A percentile compares a stretch with the other conserved stretches of the same genome.
phyloP scores from a whole-genome alignment of 1,140 invertebrate genomes.

The Diachasmimorpha longicaudata region DNA sequence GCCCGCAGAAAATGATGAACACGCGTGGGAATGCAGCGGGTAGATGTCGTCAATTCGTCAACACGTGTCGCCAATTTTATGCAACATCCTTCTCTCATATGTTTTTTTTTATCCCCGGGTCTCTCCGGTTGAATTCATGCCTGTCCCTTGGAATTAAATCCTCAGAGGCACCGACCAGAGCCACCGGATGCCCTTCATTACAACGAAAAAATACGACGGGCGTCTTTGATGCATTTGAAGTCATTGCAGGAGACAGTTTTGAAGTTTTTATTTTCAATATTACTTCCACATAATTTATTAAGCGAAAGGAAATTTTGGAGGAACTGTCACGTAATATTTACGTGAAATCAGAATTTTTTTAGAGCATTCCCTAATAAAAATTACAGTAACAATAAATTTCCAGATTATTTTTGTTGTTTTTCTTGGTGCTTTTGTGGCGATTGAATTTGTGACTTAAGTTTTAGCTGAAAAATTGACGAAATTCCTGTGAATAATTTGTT shows the following conservation, averaged over 20 bases:
- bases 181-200: conserved; percentile 43
- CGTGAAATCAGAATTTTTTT: no score
- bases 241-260: conserved; percentile 33
- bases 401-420: no score
- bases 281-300: background rate
- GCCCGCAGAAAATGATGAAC: background rate
- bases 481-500: no score
- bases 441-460: no score
- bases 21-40: background rate
- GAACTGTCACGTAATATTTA: no score
- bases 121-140: background rate
- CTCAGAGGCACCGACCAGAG: background rate
- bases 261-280: conserved; percentile 2
- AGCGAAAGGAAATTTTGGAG: background rate
- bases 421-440: no score
- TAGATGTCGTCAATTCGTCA: conserved; percentile 19
- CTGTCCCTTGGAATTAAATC: background rate
- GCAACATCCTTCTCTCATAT: conserved; percentile 31
- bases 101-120: background rate
- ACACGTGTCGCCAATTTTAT: conserved; percentile 46
- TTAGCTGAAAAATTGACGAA: no score
- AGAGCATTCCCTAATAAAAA: no score
- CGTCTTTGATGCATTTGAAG: background rate
- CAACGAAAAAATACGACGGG: conserved; percentile 20
- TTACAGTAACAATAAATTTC: no score